Percentiles rank a stretch among this genome's conserved stretches.
Evolutionary conservation across 2,113 vertebrate species (phyloP).

Genomic region (Stegastes partitus): DNA sequence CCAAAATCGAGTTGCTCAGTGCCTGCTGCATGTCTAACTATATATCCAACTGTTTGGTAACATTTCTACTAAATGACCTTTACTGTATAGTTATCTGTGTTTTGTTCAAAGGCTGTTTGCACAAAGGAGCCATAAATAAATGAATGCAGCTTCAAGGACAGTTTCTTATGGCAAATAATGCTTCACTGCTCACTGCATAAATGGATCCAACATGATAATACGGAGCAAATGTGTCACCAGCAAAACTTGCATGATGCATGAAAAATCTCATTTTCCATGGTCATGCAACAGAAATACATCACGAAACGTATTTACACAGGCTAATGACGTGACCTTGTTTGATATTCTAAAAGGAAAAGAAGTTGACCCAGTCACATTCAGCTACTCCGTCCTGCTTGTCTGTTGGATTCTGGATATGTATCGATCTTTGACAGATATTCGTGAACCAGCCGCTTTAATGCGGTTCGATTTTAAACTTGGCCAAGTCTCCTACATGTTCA

Average conservation of each 20-base stretch:
- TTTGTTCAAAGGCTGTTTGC: not conserved
- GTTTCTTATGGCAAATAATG: too few relatives aligned
- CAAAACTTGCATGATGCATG: too few relatives aligned
- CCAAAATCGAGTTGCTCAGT: not conserved
- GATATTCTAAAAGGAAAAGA: slow-evolving; percentile 23
- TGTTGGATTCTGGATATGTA: slow-evolving; percentile 29
- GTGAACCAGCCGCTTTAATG: slow-evolving; percentile 47
- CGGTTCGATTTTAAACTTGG: slow-evolving; percentile 42
- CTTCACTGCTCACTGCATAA: too few relatives aligned
- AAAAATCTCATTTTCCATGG: not conserved
- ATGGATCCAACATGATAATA: too few relatives aligned
- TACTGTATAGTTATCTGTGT: too few relatives aligned
- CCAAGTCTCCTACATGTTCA: slow-evolving; percentile 9
- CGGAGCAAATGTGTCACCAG: not conserved
- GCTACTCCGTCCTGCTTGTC: not conserved
- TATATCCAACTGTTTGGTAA: too few relatives aligned
- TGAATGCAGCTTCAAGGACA: too few relatives aligned
- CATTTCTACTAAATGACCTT: too few relatives aligned
- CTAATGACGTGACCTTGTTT: slow-evolving; percentile 32
- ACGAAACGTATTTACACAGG: not conserved
- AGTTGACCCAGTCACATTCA: not conserved
- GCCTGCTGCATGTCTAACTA: too few relatives aligned
- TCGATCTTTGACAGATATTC: slow-evolving; percentile 35
- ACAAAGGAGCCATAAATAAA: too few relatives aligned
- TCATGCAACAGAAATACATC: not conserved